These are phyloP conservation scores for Hydroisotoma schaefferi DNA, from an alignment of 2,888 invertebrate genomes.

Conservation along the genomic window DNA sequence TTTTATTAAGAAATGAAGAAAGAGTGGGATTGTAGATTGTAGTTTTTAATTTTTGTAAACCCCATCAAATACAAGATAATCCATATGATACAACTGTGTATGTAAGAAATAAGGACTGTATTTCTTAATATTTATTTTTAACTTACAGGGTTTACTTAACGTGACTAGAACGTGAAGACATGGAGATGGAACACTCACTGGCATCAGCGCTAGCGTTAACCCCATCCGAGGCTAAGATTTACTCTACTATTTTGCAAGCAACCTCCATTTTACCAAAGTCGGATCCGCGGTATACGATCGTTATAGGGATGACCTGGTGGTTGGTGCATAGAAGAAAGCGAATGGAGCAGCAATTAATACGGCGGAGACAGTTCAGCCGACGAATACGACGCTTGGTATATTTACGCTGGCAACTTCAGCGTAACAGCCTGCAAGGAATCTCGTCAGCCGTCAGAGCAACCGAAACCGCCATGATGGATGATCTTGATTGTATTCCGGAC, in stretches of 20 bases:
- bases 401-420: conserved; percentile 33
- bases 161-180: no score
- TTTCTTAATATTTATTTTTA: no score
- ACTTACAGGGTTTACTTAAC: no score
- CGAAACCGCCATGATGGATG: conserved; percentile 23
- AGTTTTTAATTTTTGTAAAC: no score
- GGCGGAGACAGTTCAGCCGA: conserved; percentile 39
- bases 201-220: conserved; percentile 12
- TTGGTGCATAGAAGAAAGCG: conserved; percentile 37
- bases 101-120: no score
- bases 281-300: conserved; percentile 41
- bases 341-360: conserved; percentile 34
- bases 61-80: no score
- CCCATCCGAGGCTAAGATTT: conserved; percentile 36
- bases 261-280: conserved; percentile 37
- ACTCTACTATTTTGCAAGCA: conserved; percentile 37
- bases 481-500: conserved; percentile 26
- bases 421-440: conserved; percentile 20
- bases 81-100: no score
- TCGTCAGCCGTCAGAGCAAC: conserved; percentile 18
- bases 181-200: conserved; percentile 16
- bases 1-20: no score
- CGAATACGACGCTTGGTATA: conserved; percentile 35
- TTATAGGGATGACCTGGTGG: conserved; percentile 45
- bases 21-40: no score